Evolutionary conservation across 2,113 vertebrate species (phyloP), one percentile per base, ranked within the genome.

Genomic region (Cepphus grylle): DNA sequence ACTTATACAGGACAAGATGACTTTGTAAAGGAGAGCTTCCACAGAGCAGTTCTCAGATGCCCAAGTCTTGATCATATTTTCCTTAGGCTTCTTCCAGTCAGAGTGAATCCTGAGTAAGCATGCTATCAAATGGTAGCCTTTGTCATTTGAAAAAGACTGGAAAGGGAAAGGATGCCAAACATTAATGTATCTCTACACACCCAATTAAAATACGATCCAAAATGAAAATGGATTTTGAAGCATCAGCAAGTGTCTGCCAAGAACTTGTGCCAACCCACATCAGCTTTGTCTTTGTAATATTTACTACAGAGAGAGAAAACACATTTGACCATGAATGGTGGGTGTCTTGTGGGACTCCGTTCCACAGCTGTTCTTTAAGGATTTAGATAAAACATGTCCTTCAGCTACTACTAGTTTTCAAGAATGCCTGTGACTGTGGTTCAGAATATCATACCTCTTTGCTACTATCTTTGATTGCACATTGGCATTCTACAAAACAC

Each of bases 161-260:
- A 90, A 72, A 79, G 77, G 34, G 25, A 92, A 96, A 73, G 45
- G 11, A 53, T 59, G 52, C 43, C 76, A 88, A 88, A 86, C 10
- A 58, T 47, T 92, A 82, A 73, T 78, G 18, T 81, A 67, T 66
- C 32, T 66, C 59, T 70, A 63, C 63, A 81, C 15, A 40, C 47
- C 77, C 74, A 86, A 82, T 83, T 92, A 81, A 88, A 94, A 71
- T 61, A 65, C 0, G 17, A 47, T 90, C 62, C 82, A 93, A 94
- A 96, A 87, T 58, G 34, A 56, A 87, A 96, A 89, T 82, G 47
- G 30, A 74, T 92, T 89, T 90, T 93, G 80, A 96, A 93, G 18
- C 21, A 70, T 78, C 70, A 81, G 26, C 19, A 67, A 87, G 71
- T 10, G 16, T 50, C 53, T 93, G 77, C 83, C 86, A 93, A 81